Conservation (phyloP, 2,888 invertebrate genomes). For the Conops quadrifasciatus region DNA sequence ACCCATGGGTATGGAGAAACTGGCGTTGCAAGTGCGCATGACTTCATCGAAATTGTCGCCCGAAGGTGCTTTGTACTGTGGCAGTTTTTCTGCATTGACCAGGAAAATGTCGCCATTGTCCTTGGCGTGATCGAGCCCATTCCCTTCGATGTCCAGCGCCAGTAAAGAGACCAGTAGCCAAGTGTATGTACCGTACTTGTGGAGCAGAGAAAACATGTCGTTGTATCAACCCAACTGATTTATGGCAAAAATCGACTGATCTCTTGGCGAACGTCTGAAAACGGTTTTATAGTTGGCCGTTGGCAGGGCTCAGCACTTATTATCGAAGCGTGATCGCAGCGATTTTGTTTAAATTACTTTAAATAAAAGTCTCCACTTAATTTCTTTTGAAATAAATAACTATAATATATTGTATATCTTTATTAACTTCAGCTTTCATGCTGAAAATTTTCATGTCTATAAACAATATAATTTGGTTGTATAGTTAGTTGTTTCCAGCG, state of each 20-base stretch:
- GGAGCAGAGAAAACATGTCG: neutral
- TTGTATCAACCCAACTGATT: neutral
- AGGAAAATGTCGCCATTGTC: slow-evolving; percentile 57
- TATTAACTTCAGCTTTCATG: too few species aligned
- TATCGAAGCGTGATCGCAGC: neutral
- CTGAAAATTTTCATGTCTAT: neutral
- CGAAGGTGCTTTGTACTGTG: slow-evolving; percentile 41
- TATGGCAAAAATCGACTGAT: neutral
- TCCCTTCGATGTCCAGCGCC: neutral
- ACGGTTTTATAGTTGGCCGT: neutral
- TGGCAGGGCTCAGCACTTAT: neutral
- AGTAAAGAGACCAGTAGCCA: neutral
- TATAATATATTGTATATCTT: neutral
- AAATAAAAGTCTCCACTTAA: neutral
- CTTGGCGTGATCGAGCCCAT: slow-evolving; percentile 46
- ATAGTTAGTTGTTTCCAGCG: too few species aligned
- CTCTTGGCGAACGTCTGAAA: neutral
- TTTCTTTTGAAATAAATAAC: slow-evolving; percentile 25
- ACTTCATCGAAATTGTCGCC: slow-evolving; percentile 60
- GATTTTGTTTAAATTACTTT: slow-evolving; percentile 1
- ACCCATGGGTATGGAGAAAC: slow-evolving; percentile 68
- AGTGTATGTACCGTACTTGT: neutral
- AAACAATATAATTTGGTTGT: slow-evolving; percentile 4
- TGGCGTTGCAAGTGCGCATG: slow-evolving; percentile 68
- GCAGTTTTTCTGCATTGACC: slow-evolving; percentile 45